Evolutionary conservation across 2,888 invertebrate genomes (phyloP), one percentile per base, ranked within the genome.

Genomic region (Hipparchia semele): DNA sequence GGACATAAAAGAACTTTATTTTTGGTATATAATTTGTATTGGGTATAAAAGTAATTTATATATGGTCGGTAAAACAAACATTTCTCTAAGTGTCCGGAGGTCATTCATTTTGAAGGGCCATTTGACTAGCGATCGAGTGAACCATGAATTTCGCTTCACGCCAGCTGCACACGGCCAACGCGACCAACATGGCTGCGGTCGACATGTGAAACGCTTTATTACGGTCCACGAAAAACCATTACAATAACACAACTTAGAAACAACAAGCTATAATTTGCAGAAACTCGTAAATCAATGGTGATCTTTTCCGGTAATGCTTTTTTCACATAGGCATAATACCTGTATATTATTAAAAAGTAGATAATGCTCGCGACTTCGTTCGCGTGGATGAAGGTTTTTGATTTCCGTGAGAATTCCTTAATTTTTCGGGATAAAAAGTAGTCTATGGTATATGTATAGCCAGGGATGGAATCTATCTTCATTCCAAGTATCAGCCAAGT

Each of bases 61-160:
- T 33, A 23, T 6, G 33, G 33, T 58, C 58, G 23, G 10, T 9
- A 12, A 58, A 58, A 45, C 64, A 49, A 64, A 64, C 64, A 90
- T 90, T 91, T 91, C 90, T 88, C 89, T 51, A 23, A 51, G 90
- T 88, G 90, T 88, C 88, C 87, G 84, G 85, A 83, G 89, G 84
- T 86, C 88, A 88, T 90, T 87, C 89, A 87, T 90, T 92, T 90
- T 91, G 91, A 92, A 92, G 92, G 90, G 87, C 90, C 92, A 91
- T 92, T 92, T 90, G 90, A 87, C 90, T 88, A 90, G 85, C 90
- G 89, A 91, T 89, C 90, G 90, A 91, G 92, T 88, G 92, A 89
- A 88, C 91, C 90, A 92, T 92, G 92, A 92, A 92, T 92, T 91
- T 90, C 86, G 90, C 85, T 88, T 87, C 87, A 89, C 87, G 91